Evolutionary conservation across 1,140 invertebrate genomes (phyloP), one percentile per base, ranked within the genome.

Genomic region (Brachionus asplanchnoidis): DNA sequence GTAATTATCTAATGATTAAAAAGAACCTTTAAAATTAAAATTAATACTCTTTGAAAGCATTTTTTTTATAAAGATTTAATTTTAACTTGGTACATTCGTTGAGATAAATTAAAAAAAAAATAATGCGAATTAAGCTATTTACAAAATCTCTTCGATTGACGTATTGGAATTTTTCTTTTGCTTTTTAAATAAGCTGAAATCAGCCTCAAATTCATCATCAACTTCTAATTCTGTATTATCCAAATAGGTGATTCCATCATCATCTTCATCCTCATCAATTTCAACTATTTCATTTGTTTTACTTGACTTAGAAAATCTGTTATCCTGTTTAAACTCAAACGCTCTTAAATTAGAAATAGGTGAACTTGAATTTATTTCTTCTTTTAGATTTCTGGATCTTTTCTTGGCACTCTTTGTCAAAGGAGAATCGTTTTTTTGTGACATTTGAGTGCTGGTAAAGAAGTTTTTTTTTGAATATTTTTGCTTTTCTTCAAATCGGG

Each of bases 111-210:
- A 56, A 8, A n/a, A 53, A n/a, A 53, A 53, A n/a, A n/a, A n/a
- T n/a, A 50, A 53, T n/a, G 12, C 17, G 46, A 53, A 46, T 46
- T 46, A 46, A 12, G 12, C 14, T 46, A 60, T 60, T 53, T 60
- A 60, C 53, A 17, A 70, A 40, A 70, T 36, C 7, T 70, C 66
- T 32, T 70, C 66, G 26, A 70, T 36, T 70, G 44, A 26, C 2
- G 20, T 9, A 3, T 77, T 46, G 11, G 23, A 44, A n/a, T 77
- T 77, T 26, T 77, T 46, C 50, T 77, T 77, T 53, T 50, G 73
- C 20, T 77, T 77, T 77, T 77, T 77, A 14, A 77, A 28, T 28
- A 77, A 14, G 23, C 44, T 77, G 32, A 77, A 77, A 50, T 77
- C 73, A 28, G 73, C 73, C 14, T 77, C 73, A n/a, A 77, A 77